Evolutionary conservation across 2,113 vertebrate species (phyloP).

Genomic region (Aptenodytes forsteri): DNA sequence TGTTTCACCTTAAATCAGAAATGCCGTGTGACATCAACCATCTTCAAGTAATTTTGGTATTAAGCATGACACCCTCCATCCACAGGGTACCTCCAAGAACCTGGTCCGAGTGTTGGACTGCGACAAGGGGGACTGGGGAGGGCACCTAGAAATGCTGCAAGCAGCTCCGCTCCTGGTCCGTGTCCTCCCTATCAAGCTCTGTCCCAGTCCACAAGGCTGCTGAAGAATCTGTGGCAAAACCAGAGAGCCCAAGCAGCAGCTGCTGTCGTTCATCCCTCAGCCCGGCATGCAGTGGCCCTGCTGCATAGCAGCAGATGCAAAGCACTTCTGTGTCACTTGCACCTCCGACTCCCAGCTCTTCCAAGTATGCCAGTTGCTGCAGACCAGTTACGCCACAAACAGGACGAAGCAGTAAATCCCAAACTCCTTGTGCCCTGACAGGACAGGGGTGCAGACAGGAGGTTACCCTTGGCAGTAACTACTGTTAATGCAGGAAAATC

Average conservation of each 20-base stretch:
- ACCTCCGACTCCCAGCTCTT: neutral
- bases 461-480: neutral
- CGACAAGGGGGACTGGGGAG: neutral
- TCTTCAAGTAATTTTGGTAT: neutral
- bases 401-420: neutral
- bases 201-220: neutral
- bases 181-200: neutral
- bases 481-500: neutral
- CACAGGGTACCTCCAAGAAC: neutral
- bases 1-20: neutral
- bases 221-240: neutral
- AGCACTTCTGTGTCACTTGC: too few relatives aligned
- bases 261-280: neutral
- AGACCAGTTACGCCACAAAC: neutral
- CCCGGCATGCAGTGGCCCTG: neutral
- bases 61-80: neutral
- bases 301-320: neutral
- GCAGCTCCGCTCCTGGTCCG: neutral
- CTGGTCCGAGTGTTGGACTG: neutral
- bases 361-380: neutral
- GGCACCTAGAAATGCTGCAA: neutral
- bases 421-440: neutral
- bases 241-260: neutral
- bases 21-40: neutral
- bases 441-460: neutral